Evolutionary conservation across 2,888 invertebrate species (phyloP), one percentile per base, ranked within the genome.

Genomic region (Drosophila leonis): DNA sequence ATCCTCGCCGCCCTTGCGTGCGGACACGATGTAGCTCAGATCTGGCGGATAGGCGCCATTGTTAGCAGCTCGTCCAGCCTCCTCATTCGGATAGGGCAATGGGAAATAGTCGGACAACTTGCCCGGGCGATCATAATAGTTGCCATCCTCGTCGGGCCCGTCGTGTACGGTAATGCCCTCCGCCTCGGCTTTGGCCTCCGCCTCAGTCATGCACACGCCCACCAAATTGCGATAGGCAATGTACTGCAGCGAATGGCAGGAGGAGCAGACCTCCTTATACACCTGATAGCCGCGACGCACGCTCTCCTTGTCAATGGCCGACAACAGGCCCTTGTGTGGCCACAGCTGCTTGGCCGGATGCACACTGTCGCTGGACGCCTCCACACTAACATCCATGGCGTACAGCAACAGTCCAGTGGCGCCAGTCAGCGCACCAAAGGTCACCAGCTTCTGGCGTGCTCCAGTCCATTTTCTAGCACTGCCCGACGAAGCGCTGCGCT

Each of bases 241-340:
- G 94, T 95, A 98, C 91, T 97, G 94, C 95, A 99, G 93, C 66
- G 98, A 98, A 94, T 99, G 99, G 90, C 99, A 99, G 0, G 99
- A 98, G 55, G 99, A 96, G 94, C 99, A 99, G 35, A 99, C 99
- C 93, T 99, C 98, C 94, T 99, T 99, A 94, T 99, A 99, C 0
- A 99, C 99, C 94, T 98, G 97, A 92, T 97, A 98, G 44, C 98
- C 98, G 87, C 98, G 95, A 59, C 98, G 95, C 65, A 98, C 94
- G 90, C 98, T 97, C 65, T 96, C 95, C 94, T 98, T 98, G 93
- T 99, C 98, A 31, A 98, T 92, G 9, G 98, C 94, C 49, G 94
- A 93, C 83, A 98, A 95, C 71, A 94, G 86, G 20, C 98, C 98
- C 61, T 94, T 94, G 89, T 98, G 98, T 79, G 93, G 95, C 99